Evolutionary conservation across 2,113 vertebrate species (phyloP), one percentile per base, ranked within the genome.

Genomic region (Carassius auratus): DNA sequence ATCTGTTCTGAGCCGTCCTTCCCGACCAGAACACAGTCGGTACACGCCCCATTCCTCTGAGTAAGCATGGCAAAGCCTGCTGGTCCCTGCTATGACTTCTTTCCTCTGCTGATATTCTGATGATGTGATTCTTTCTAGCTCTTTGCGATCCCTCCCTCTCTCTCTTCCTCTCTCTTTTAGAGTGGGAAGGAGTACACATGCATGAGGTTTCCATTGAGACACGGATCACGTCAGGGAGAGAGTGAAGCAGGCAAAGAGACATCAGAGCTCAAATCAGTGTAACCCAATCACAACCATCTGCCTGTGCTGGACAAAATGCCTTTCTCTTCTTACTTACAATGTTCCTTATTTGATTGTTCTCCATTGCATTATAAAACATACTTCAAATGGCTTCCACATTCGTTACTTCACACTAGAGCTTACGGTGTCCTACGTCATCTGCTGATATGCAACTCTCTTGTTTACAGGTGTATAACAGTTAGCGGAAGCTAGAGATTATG

Each of bases 31-130:
- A 90, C 92, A 21, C 81, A 74, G 76, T 61, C 30, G 81, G 76
- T 52, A 90, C 91, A 62, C 8, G 88, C 87, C 91, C 92, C 92
- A 61, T 89, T 93, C 91, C 92, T 92, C 90, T 90, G 90, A 87
- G 93, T 93, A 83, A 93, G 93, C 94, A 94, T 94, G 90, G 90
- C 93, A 92, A 93, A 52, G 81, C 80, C 80, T 8, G 33, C 19
- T 79, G 81, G 23, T 21, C 64, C 48, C 38, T 69, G 55, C 77
- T 81, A 36, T n/a, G 15, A 19, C 30, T 48, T 42, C 45, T 80
- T 50, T 76, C 59, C 57, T 50, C 86, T 80, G 61, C 52, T 66
- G 75, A 42, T 76, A 55, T 76, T 62, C 81, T 59, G 57, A 81
- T 81, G 80, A 52, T 69, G 62, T 52, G 80, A 81, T 59, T 52